Evolutionary conservation across 2,888 invertebrate species (phyloP).

Genomic region (Microdon myrmicae): DNA sequence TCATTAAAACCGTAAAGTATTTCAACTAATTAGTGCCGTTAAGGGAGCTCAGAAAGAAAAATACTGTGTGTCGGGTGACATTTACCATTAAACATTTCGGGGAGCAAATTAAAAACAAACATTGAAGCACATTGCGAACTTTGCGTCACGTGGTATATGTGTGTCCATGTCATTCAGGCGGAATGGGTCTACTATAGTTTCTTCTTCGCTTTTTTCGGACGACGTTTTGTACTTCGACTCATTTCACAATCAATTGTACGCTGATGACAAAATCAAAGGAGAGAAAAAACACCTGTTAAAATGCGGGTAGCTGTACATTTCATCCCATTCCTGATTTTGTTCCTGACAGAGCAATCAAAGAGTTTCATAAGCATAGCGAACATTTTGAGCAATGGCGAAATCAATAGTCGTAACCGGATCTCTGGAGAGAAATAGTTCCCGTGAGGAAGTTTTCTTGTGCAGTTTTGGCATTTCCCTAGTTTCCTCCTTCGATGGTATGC

Average conservation of each 20-base stretch:
- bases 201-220: background rate
- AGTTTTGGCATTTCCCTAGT: slow-evolving; percentile 6
- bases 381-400: slow-evolving; percentile 33
- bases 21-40: slow-evolving; percentile 33
- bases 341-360: slow-evolving; percentile 10
- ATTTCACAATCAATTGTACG: no score
- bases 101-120: slow-evolving; percentile 24
- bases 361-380: slow-evolving; percentile 32
- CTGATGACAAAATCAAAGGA: no score
- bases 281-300: no score
- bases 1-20: slow-evolving; percentile 35
- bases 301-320: no score
- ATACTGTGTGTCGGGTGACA: slow-evolving; percentile 8
- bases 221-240: slow-evolving; percentile 1
- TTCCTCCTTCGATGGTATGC: slow-evolving; percentile 1
- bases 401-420: slow-evolving; percentile 37
- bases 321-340: background rate
- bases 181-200: slow-evolving; percentile 15
- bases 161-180: slow-evolving; percentile 11
- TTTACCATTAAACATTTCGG: slow-evolving; percentile 22
- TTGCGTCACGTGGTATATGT: slow-evolving; percentile 4
- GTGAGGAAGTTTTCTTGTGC: no score
- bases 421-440: slow-evolving; percentile 42
- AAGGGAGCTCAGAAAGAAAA: slow-evolving; percentile 4
- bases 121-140: slow-evolving; percentile 8